Evolutionary conservation across 2,113 vertebrate genomes (phyloP), one percentile per base, ranked within the genome.

Genomic region (Meriones unguiculatus): DNA sequence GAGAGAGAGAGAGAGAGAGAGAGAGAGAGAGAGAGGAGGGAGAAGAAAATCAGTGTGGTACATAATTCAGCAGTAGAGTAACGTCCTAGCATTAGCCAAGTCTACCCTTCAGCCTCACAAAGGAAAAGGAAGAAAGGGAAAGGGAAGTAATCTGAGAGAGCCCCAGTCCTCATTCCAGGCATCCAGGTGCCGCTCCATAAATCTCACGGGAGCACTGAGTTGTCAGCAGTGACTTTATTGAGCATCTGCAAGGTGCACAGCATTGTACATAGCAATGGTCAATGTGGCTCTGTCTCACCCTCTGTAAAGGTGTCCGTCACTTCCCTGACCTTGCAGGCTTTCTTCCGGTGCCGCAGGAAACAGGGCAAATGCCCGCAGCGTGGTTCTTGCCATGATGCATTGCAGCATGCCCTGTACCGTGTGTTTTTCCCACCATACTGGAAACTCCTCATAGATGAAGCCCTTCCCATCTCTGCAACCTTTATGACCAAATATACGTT

Each of bases 161-260:
- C 75, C 52, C 52, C 41, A 91, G 52, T 81, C 10, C 24, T 93
- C 64, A 69, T 89, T 15, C 75, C 54, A 89, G 52, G 11, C 25
- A 41, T 38, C 18, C 46, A 12, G 8, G 78, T 38, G 82, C 72
- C 86, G 25, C 46, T 15, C 90, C 22, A 73, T 28, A n/a, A 17
- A 84, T 32, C 38, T 91, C 25, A 81, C 20, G 59, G 52, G 90
- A 64, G 13, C 7, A 50, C 62, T 73, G 17, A 52, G 46, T 73
- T 84, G 35, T 93, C 92, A 77, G 35, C 52, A 95, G 38, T 80
- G 76, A 88, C 67, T 97, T 98, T 97, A 98, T 96, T 98, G 93
- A 95, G 84, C 77, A 87, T 85, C 75, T 91, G 62, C 59, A 93
- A 95, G 84, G 80, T 62, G 67, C 52, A 81, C 18, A 88, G 92